Evolutionary conservation across 2,888 invertebrate species (phyloP).

Genomic region (Drosophila monieri): DNA sequence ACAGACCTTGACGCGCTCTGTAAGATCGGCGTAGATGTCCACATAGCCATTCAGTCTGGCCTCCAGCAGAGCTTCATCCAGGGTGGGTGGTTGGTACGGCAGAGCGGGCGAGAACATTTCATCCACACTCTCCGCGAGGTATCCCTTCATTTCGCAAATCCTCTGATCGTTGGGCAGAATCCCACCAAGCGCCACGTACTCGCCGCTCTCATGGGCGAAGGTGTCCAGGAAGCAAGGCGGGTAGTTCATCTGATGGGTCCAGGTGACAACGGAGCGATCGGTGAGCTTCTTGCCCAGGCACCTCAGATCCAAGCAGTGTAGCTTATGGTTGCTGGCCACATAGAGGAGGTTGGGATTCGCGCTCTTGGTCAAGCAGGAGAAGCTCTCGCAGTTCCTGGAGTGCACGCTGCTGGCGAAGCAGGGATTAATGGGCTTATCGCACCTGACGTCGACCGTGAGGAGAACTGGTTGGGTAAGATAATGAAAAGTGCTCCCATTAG

Average conservation of each 20-base stretch:
- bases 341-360: conserved; percentile 77
- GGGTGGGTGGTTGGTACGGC: conserved; percentile 74
- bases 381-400: conserved; percentile 67
- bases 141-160: conserved; percentile 69
- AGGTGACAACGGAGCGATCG: conserved; percentile 66
- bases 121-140: conserved; percentile 19
- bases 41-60: conserved; percentile 64
- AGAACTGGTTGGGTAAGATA: conserved; percentile 73
- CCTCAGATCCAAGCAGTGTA: conserved; percentile 79
- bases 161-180: conserved; percentile 70
- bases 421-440: conserved; percentile 49
- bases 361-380: conserved; percentile 72
- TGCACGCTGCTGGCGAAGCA: conserved; percentile 61
- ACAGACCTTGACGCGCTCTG: conserved; percentile 70
- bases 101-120: conserved; percentile 61
- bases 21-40: conserved; percentile 66
- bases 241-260: conserved; percentile 81
- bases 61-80: conserved; percentile 64
- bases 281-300: conserved; percentile 61
- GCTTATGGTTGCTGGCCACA: conserved; percentile 80
- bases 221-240: conserved; percentile 76
- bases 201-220: conserved; percentile 54
- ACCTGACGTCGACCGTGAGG: conserved; percentile 73
- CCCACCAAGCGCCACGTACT: conserved; percentile 75
- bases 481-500: conserved; percentile 67